Conservation (phyloP, 2,888 invertebrate species). For the Oxytorus armatus region DNA sequence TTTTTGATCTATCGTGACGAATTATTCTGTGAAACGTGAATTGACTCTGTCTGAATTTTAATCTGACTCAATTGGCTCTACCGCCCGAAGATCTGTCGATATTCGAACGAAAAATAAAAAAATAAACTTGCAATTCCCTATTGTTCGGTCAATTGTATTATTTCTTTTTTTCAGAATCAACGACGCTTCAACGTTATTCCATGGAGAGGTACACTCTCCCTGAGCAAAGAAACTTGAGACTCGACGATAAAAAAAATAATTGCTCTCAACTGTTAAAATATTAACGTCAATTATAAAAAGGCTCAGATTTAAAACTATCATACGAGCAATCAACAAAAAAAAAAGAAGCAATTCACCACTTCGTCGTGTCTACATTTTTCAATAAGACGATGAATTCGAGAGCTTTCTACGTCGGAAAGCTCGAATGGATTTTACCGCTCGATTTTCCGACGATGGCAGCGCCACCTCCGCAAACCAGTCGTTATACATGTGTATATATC, state of each 20-base stretch:
- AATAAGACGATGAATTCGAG: neutral
- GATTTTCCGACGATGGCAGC: constrained; percentile 13
- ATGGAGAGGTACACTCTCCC: constrained; percentile 71
- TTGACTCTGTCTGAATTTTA: no score
- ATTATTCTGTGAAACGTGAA: no score
- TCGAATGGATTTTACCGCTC: neutral
- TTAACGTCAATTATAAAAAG: no score
- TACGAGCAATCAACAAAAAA: neutral
- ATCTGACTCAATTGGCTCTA: no score
- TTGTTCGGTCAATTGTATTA: neutral
- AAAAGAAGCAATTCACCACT: neutral
- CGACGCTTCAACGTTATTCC: constrained; percentile 64
- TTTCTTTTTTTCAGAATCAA: constrained; percentile 65
- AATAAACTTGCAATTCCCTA: neutral
- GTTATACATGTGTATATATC: neutral
- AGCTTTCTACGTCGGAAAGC: constrained; percentile 1
- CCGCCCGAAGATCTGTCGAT: no score
- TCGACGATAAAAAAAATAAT: constrained; percentile 16
- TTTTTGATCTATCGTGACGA: no score
- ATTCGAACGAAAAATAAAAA: no score
- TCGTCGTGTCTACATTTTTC: neutral
- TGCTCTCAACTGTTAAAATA: constrained; percentile 34
- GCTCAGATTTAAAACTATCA: no score
- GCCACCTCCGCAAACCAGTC: constrained; percentile 15
- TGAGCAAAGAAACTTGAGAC: constrained; percentile 63